Base-by-base conservation (phyloP, 2,797 vertebrate genomes). In the Serranus cabrilla region DNA sequence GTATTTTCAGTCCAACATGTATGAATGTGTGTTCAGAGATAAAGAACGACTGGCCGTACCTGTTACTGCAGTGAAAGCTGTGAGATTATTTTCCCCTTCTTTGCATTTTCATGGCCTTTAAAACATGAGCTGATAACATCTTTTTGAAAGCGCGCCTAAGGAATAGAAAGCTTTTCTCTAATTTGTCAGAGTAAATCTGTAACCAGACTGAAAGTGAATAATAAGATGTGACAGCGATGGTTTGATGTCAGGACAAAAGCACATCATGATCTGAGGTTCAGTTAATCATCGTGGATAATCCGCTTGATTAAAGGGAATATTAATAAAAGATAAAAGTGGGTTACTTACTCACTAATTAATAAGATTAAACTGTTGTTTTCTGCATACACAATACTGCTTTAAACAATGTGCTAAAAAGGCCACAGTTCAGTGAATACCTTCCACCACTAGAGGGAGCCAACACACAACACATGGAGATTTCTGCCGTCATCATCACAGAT, bases 371-470 rank as follows among this genome's bases (percentile, higher is more conserved):
- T 52, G 17, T 7, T 5, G 56, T 59, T 56, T n/a, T 20, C 12
- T 57, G 4, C 16, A 27, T 6, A 23, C 7, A 9, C 5, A 21
- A 11, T 31, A 27, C 5, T 27, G 13, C 42, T 59, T 57, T 59
- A 11, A 46, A 55, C 25, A 7, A 2, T 3, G 11, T 14, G 5
- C 14, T 60, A 5, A 34, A 42, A 50, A 23, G 16, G n/a, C 17
- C 18, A 20, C 0, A 12, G 43, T 68, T 31, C 4, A 37, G 11
- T 39, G 52, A 7, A 1, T 14, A 14, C 0, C 0, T 61, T 39
- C 39, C 2, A 61, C 78, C 89, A 75, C 74, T 65, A 87, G 89
- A 71, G 62, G 79, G 77, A 49, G 47, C 70, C 56, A 85, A 47
- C 25, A n/a, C 13, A 65, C 63, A 37, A 25, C 37, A 74, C 2